These are phyloP conservation scores for Dexiosoma caninum DNA, from an alignment of 2,888 invertebrate genomes.

Conservation along the genomic window DNA sequence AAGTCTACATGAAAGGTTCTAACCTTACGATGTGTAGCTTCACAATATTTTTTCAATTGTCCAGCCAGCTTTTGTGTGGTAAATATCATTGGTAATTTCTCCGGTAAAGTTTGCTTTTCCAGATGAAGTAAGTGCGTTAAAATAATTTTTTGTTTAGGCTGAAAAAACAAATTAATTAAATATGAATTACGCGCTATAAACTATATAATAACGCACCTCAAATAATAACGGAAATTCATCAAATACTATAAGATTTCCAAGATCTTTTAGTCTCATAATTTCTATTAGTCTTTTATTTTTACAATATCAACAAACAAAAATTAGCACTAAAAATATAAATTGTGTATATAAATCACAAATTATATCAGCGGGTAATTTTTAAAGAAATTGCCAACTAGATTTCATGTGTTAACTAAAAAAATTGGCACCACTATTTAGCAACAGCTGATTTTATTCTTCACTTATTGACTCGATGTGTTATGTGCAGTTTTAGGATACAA, in stretches of 20 bases:
- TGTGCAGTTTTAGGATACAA: not conserved
- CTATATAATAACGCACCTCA: conserved; percentile 38
- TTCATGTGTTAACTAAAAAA: not conserved
- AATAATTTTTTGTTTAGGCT: conserved; percentile 61
- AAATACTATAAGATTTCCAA: conserved; percentile 58
- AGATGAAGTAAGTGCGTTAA: conserved; percentile 57
- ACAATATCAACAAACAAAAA: not conserved
- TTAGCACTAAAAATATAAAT: conserved; percentile 4
- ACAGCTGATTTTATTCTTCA: conserved; percentile 33
- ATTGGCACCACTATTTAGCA: not conserved
- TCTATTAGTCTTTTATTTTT: not conserved
- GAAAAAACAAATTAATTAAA: not conserved
- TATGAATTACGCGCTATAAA: not conserved
- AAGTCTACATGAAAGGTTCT: no score
- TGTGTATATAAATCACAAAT: not conserved
- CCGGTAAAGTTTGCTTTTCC: conserved; percentile 47
- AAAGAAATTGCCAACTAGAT: not conserved
- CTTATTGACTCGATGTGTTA: not conserved
- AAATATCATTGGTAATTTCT: conserved; percentile 55
- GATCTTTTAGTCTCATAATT: conserved; percentile 57
- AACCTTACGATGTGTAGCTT: conserved; percentile 41
- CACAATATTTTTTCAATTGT: conserved; percentile 43
- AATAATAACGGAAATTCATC: conserved; percentile 54
- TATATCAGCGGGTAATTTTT: not conserved
- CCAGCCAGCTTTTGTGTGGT: conserved; percentile 50